A percentile compares a stretch with the other conserved stretches of the same genome.
phyloP scores from a whole-genome alignment of 2,797 vertebrate species.

The Melanotaenia boesemani region DNA sequence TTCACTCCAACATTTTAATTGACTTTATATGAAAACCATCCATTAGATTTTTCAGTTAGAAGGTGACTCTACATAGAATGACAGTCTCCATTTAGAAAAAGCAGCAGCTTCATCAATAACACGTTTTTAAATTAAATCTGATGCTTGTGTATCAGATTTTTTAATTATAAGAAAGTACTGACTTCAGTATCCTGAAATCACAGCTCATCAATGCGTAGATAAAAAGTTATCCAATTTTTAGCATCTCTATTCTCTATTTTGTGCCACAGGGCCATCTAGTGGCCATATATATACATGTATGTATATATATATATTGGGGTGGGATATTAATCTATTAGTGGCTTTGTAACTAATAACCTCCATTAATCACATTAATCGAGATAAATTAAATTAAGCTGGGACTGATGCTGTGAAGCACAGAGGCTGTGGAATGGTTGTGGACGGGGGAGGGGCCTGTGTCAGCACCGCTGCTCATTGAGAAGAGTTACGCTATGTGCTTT shows the following conservation, averaged over 20 bases:
- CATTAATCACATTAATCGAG: too few relatives aligned
- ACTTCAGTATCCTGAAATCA: not conserved
- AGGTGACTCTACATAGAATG: slow-evolving; percentile 8
- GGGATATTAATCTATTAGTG: too few relatives aligned
- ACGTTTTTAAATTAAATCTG: not conserved
- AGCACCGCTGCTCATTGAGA: too few relatives aligned
- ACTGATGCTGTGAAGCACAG: too few relatives aligned
- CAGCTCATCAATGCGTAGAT: not conserved
- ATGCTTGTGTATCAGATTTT: not conserved
- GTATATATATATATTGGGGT: too few relatives aligned
- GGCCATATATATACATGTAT: not conserved
- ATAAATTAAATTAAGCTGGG: too few relatives aligned
- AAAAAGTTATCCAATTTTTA: not conserved
- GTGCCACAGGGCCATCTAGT: slow-evolving; percentile 45
- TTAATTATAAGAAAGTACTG: not conserved
- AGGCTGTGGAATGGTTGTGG: too few relatives aligned
- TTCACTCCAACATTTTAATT: slow-evolving; percentile 25
- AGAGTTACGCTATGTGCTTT: too few relatives aligned
- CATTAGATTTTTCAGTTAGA: slow-evolving; percentile 20
- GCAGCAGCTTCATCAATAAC: not conserved
- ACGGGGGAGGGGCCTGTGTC: too few relatives aligned
- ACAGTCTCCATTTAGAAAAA: not conserved
- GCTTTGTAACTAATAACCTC: too few relatives aligned
- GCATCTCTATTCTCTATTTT: slow-evolving; percentile 5
- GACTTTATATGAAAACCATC: slow-evolving; percentile 29